Percentiles rank a stretch among this genome's conserved stretches.
Evolutionary conservation across 2,888 invertebrate species (phyloP).

Genomic region (Pogonocherus hispidulus): DNA sequence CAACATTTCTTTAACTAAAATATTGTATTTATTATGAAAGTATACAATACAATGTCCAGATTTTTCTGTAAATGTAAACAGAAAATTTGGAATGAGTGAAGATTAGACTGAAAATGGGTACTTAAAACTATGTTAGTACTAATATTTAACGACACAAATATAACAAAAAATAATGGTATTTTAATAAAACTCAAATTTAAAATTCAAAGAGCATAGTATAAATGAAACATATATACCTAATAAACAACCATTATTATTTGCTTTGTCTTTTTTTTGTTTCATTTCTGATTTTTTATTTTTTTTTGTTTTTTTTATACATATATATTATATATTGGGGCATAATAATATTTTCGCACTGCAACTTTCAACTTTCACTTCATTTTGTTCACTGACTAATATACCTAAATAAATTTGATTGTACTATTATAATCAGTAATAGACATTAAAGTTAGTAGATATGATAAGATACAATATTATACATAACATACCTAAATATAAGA

Average conservation of each 20-base stretch:
- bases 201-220: not conserved
- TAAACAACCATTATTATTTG: conserved; percentile 45
- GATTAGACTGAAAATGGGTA: conserved; percentile 19
- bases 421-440: not conserved
- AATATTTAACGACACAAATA: conserved; percentile 13
- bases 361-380: conserved; percentile 35
- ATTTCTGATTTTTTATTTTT: conserved; percentile 34
- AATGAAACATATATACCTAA: not conserved
- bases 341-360: conserved; percentile 47
- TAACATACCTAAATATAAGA: conserved; percentile 19
- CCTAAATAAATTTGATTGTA: not conserved
- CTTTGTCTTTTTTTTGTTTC: conserved; percentile 33
- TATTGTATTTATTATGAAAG: conserved; percentile 26
- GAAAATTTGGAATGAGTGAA: conserved; percentile 26
- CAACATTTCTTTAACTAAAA: conserved; percentile 23
- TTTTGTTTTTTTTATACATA: conserved; percentile 37
- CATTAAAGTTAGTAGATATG: too few species aligned
- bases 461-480: conserved; percentile 33
- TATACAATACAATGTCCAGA: conserved; percentile 13
- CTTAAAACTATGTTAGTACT: conserved; percentile 1
- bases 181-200: not conserved
- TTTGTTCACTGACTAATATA: conserved; percentile 41
- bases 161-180: conserved; percentile 22
- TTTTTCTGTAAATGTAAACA: conserved; percentile 4
- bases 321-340: conserved; percentile 33